Evolutionary conservation across 2,888 invertebrate species (phyloP).

Genomic region (Eustalomyia histrio): DNA sequence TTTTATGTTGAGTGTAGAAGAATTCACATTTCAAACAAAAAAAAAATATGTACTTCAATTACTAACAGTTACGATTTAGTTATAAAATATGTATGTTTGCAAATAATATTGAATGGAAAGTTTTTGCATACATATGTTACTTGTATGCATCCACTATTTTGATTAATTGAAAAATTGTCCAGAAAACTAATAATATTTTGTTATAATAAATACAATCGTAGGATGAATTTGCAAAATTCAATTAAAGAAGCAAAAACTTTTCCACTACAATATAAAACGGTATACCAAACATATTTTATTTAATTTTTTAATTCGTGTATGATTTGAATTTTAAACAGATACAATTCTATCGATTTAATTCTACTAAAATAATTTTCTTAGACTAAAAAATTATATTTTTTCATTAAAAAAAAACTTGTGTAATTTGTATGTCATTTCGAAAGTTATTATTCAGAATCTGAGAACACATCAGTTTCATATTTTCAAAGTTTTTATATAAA

Average conservation of each 20-base stretch:
- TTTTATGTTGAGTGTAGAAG: background rate
- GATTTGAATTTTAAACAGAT: no score
- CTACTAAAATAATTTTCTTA: no score
- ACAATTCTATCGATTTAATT: no score
- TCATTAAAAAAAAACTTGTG: no score
- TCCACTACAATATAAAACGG: no score
- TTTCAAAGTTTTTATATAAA: no score
- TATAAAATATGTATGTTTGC: conserved; percentile 5
- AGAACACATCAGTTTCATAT: no score
- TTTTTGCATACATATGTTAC: conserved; percentile 12
- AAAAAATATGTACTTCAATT: conserved; percentile 30
- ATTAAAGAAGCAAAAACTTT: background rate
- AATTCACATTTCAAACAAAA: conserved; percentile 5
- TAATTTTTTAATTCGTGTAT: no score
- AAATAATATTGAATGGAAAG: conserved; percentile 45
- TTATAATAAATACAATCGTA: background rate
- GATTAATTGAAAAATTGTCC: conserved; percentile 20
- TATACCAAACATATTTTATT: no score
- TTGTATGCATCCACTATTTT: conserved; percentile 12
- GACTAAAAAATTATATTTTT: no score
- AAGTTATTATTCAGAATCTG: no score
- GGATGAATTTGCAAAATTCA: background rate
- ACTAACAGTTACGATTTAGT: background rate
- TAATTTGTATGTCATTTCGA: no score
- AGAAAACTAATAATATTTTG: background rate